phyloP scores from a whole-genome alignment of 2,113 vertebrate genomes.

The Microcebus jonahi region DNA sequence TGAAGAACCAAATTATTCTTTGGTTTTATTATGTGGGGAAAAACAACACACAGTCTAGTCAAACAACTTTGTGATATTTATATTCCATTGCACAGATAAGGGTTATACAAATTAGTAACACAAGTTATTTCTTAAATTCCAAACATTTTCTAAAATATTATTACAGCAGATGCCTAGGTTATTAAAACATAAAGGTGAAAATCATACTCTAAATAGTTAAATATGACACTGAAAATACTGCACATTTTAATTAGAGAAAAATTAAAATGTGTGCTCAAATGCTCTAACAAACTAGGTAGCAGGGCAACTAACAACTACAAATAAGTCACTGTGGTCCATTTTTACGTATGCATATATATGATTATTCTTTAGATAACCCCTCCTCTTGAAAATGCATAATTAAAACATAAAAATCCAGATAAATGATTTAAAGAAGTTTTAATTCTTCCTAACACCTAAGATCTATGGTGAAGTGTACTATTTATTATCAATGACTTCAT shows the following conservation, averaged over 20 bases:
- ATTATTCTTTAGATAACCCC: slow-evolving; percentile 65
- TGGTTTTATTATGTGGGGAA: slow-evolving; percentile 66
- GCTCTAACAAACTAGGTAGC: slow-evolving; percentile 81
- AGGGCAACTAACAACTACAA: slow-evolving; percentile 81
- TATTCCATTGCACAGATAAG: slow-evolving; percentile 88
- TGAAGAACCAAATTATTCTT: slow-evolving; percentile 63
- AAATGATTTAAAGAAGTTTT: slow-evolving; percentile 77
- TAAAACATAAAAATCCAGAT: slow-evolving; percentile 81
- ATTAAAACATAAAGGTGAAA: slow-evolving; percentile 84
- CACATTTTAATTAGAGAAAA: slow-evolving; percentile 81
- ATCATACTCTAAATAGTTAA: slow-evolving; percentile 85
- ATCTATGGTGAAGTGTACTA: slow-evolving; percentile 80
- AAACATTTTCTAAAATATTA: slow-evolving; percentile 85
- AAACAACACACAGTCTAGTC: slow-evolving; percentile 82
- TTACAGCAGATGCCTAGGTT: slow-evolving; percentile 85
- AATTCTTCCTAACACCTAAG: slow-evolving; percentile 69
- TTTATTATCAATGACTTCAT: slow-evolving; percentile 82
- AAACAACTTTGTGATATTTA: slow-evolving; percentile 89
- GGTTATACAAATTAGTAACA: slow-evolving; percentile 90
- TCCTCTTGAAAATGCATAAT: slow-evolving; percentile 75
- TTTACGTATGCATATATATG: slow-evolving; percentile 66
- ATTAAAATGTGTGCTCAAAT: slow-evolving; percentile 80
- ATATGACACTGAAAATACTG: slow-evolving; percentile 83
- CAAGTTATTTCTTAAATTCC: slow-evolving; percentile 85
- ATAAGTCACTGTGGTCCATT: slow-evolving; percentile 83